Percentiles rank a stretch among this genome's conserved stretches.
Conservation (phyloP, 2,888 invertebrate species). For the Gari tellinella region DNA sequence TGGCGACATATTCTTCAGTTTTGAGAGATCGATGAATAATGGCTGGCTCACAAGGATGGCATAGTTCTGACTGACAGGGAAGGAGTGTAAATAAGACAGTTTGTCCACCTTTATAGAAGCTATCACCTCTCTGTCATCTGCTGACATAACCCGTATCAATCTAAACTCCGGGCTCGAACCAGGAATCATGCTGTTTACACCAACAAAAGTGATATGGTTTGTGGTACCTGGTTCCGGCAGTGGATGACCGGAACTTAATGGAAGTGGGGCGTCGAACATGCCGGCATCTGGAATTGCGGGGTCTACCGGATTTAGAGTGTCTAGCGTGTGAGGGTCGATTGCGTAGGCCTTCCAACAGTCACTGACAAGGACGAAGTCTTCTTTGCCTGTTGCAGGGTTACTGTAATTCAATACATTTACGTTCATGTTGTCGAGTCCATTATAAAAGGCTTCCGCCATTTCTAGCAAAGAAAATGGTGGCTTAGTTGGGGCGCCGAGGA, state of each 20-base stretch:
- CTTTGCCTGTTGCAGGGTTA: slow-evolving; percentile 1
- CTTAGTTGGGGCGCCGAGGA: slow-evolving; percentile 51
- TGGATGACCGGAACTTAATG: slow-evolving; percentile 73
- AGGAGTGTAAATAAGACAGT: slow-evolving; percentile 79
- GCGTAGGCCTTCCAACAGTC: slow-evolving; percentile 66
- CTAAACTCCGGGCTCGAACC: slow-evolving; percentile 58
- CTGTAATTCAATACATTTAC: slow-evolving; percentile 62
- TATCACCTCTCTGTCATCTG: slow-evolving; percentile 66
- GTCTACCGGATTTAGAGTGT: slow-evolving; percentile 53
- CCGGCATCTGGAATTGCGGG: slow-evolving; percentile 36
- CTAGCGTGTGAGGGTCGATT: slow-evolving; percentile 60
- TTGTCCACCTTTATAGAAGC: slow-evolving; percentile 65
- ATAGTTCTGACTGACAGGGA: slow-evolving; percentile 71
- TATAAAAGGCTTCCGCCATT: slow-evolving; percentile 34
- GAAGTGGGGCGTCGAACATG: slow-evolving; percentile 11
- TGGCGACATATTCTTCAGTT: slow-evolving; percentile 66
- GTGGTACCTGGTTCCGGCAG: slow-evolving; percentile 72
- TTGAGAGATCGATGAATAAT: slow-evolving; percentile 66
- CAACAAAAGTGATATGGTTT: slow-evolving; percentile 70
- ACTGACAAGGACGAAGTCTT: slow-evolving; percentile 58
- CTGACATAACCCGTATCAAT: slow-evolving; percentile 70
- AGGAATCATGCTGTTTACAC: slow-evolving; percentile 68
- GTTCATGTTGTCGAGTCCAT: slow-evolving; percentile 73
- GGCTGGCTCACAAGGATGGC: slow-evolving; percentile 74
- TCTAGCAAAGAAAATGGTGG: slow-evolving; percentile 59